Evolutionary conservation across 2,113 vertebrate species (phyloP).

Genomic region (Chlorodrepanis virens): DNA sequence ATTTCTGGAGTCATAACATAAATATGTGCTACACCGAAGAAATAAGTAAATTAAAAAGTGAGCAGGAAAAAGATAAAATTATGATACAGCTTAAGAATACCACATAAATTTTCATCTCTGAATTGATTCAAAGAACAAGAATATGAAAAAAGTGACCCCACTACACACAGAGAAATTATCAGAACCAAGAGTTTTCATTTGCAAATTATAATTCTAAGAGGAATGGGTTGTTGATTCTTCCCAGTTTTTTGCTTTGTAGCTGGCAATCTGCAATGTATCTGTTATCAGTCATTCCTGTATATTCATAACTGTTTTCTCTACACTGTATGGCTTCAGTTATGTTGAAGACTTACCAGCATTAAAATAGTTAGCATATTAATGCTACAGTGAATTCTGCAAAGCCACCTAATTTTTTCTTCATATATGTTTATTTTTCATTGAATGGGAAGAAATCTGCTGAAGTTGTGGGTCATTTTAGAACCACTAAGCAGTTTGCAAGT

Average conservation of each 20-base stretch:
- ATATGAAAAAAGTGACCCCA: background rate
- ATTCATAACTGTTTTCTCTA: background rate
- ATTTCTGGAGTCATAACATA: background rate
- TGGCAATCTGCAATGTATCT: background rate
- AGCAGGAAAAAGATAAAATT: background rate
- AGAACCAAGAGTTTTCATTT: background rate
- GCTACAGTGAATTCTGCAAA: background rate
- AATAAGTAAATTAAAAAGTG: background rate
- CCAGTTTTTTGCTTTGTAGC: background rate
- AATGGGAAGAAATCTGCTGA: background rate
- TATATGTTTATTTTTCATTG: background rate
- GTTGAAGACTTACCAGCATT: background rate
- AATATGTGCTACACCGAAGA: background rate
- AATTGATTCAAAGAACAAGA: background rate
- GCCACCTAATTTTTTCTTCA: background rate
- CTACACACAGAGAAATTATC: accelerated
- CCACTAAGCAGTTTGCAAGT: background rate
- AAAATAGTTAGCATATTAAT: background rate
- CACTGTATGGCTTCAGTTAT: background rate
- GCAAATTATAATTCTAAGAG: background rate
- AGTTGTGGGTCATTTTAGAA: background rate
- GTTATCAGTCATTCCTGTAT: background rate
- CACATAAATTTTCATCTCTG: background rate
- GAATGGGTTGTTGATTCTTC: background rate
- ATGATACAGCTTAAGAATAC: background rate